Percentiles rank a stretch among this genome's conserved stretches.
Conservation (phyloP, 1,140 invertebrate genomes). For the Diorhabda sublineata region DNA sequence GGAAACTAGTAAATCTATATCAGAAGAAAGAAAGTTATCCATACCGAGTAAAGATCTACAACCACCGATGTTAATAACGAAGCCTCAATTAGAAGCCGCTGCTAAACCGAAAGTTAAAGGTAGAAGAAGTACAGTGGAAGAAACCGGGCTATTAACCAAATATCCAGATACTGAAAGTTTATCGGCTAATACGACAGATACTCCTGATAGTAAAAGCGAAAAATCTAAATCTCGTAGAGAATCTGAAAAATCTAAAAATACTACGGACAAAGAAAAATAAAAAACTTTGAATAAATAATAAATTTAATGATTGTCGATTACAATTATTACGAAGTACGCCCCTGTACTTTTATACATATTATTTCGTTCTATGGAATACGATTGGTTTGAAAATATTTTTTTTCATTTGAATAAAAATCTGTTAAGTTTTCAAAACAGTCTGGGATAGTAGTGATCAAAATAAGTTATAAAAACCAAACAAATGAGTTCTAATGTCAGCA, state of each 20-base stretch:
- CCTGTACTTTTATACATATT: too few species aligned
- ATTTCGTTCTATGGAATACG: too few species aligned
- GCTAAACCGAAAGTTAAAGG: slow-evolving; percentile 28
- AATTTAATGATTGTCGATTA: too few species aligned
- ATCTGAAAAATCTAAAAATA: too few species aligned
- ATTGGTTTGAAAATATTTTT: too few species aligned
- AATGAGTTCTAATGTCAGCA: not conserved
- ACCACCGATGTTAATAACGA: slow-evolving; percentile 33
- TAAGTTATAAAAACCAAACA: not conserved
- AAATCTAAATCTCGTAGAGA: not conserved
- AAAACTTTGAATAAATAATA: too few species aligned
- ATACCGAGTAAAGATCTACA: slow-evolving; percentile 22
- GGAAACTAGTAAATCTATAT: slow-evolving; percentile 15
- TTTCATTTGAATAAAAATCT: too few species aligned
- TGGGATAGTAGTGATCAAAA: not conserved
- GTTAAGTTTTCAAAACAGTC: not conserved
- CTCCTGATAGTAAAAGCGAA: not conserved
- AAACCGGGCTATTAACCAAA: slow-evolving; percentile 25
- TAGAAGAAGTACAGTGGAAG: slow-evolving; percentile 33
- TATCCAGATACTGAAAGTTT: slow-evolving; percentile 16
- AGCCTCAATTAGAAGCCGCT: slow-evolving; percentile 34
- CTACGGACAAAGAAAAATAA: too few species aligned
- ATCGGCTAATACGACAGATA: not conserved
- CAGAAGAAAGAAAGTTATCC: slow-evolving; percentile 22
- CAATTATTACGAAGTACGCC: too few species aligned